Percentiles rank a stretch among this genome's conserved stretches.
Conservation (phyloP, 2,888 invertebrate species). For the Limnephilus rhombicus region DNA sequence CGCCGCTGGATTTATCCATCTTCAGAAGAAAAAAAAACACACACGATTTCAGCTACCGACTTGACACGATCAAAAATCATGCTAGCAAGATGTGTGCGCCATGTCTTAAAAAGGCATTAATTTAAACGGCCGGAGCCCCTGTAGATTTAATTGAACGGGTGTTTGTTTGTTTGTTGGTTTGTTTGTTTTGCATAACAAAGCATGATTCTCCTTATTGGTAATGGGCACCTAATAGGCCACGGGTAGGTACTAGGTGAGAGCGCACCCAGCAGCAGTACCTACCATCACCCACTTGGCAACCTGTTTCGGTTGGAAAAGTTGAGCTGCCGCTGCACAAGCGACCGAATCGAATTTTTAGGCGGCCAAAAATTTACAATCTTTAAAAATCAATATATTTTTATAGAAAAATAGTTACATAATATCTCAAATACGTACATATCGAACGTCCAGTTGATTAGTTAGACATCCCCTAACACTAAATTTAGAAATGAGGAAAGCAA, state of each 20-base stretch:
- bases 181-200: slow-evolving; percentile 1
- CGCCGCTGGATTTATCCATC: background rate
- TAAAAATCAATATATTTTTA: background rate
- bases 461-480: too few species aligned
- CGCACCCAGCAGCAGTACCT: background rate
- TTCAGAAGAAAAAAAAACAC: background rate
- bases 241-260: background rate
- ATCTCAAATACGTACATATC: too few species aligned
- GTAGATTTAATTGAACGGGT: slow-evolving; percentile 1
- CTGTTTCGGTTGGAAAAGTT: background rate
- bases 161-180: background rate
- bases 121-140: background rate
- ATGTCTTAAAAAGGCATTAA: slow-evolving; percentile 1
- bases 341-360: background rate
- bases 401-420: too few species aligned
- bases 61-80: background rate
- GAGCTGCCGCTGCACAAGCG: background rate
- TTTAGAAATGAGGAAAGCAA: too few species aligned
- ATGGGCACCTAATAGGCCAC: slow-evolving; percentile 1
- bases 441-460: too few species aligned
- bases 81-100: background rate
- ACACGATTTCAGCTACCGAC: background rate
- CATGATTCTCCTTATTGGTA: background rate
- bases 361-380: background rate
- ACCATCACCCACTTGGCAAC: background rate